Conservation (phyloP, 2,888 invertebrate genomes). For the Erebia epiphron region DNA sequence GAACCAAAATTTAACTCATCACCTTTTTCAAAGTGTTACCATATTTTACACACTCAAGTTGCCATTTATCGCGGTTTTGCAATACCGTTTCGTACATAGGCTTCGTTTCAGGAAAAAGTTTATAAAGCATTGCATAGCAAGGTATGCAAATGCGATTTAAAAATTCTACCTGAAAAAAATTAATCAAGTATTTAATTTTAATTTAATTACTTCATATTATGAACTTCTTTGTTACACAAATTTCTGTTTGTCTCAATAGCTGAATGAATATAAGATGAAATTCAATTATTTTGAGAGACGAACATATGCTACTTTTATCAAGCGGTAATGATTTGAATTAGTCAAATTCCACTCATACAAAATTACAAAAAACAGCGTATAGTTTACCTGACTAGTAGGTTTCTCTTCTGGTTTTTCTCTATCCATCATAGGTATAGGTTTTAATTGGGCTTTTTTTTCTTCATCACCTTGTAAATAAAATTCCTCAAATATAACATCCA, state of each 20-base stretch:
- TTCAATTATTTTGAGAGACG: neutral
- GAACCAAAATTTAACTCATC: constrained; percentile 30
- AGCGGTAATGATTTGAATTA: neutral
- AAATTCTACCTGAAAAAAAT: constrained; percentile 86
- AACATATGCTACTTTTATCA: neutral
- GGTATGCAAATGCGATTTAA: constrained; percentile 91
- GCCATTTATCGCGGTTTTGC: constrained; percentile 75
- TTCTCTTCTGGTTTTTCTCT: constrained; percentile 88
- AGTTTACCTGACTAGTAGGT: constrained; percentile 87
- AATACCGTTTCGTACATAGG: constrained; percentile 86
- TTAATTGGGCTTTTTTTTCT: constrained; percentile 85
- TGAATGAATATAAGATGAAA: neutral
- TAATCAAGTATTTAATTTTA: neutral
- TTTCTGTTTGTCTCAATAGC: neutral
- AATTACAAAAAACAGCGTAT: constrained; percentile 8
- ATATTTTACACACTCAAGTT: constrained; percentile 45
- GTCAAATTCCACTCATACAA: neutral
- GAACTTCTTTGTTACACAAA: neutral
- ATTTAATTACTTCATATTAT: neutral
- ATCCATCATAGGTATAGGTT: constrained; percentile 92
- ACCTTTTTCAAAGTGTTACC: constrained; percentile 30
- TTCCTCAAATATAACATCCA: constrained; percentile 91
- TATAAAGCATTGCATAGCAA: constrained; percentile 87
- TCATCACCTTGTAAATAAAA: constrained; percentile 91
- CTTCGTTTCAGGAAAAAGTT: constrained; percentile 87